Evolutionary conservation across 2,888 invertebrate species (phyloP), one percentile per base, ranked within the genome.

Genomic region (Teleiodes luculella): DNA sequence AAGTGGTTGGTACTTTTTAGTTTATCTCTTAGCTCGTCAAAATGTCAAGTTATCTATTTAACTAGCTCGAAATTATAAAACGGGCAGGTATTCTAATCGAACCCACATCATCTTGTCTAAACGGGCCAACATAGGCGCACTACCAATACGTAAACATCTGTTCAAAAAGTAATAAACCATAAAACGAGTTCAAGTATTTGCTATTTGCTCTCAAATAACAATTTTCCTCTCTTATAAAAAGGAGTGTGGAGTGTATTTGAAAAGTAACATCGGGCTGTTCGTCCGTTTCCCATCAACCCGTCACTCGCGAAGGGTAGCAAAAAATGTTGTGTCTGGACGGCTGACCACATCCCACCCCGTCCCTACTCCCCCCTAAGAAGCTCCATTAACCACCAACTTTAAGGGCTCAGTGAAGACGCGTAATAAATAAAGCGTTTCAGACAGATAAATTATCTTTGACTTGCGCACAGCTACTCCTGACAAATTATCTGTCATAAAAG

Each of bases 401-500:
- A 24, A 24, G 84, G 80, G 85, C 84, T 86, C 83, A 79, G 71
- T 77, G 71, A 71, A 82, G 84, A 86, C 79, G 80, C 81, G 83
- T 82, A 86, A 87, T 87, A 88, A 88, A 87, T 88, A 87, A 87
- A 83, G 81, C 80, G 78, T 78, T 80, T 77, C 85, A 87, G 86
- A 86, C 86, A 86, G 85, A 88, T 87, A 87, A 87, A 87, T 88
- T 87, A 87, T 86, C 83, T 87, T 87, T 86, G 87, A 86, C 86
- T 88, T 76, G 78, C 77, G 75, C 80, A 80, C 77, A 80, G 83
- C 78, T 76, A 81, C 80, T 77, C 78, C 75, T 86, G 86, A 88
- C 86, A 86, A 87, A 88, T 87, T 85, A 80, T 82, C 83, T 83
- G 86, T 86, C 87, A 86, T 86, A 86, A 83, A 81, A 81, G 80